Base-by-base conservation (phyloP, 2,797 vertebrate species). In the Crypturellus tataupa region DNA sequence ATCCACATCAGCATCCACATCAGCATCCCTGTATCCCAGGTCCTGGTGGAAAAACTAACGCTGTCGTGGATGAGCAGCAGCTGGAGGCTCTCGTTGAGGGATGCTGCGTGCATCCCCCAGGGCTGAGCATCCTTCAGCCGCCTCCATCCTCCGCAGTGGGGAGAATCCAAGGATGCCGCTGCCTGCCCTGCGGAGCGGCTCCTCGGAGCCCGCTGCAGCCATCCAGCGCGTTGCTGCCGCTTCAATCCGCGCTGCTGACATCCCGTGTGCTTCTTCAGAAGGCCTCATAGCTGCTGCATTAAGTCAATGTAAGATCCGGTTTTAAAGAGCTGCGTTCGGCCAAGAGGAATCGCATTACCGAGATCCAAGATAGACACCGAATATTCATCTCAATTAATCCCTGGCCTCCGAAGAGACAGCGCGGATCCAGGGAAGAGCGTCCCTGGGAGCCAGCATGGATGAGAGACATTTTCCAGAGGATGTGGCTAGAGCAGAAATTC, bases 1-100 rank as follows among this genome's bases (percentile, higher is more conserved):
- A 49, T 23, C 85, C 90, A 77, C 93, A 60, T 79, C 80, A 88
- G 39, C 59, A 47, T 20, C 85, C 90, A 77, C 93, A 60, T 78
- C 80, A 90, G 39, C 60, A 72, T 16, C 10, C 3, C 29, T 24
- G 27, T 4, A 0, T 23, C 39, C 65, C 62, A 75, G 19, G 5
- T 27, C 40, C n/a, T 35, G 4, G 12, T 76, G 69, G 65, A 84
- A 75, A 72, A 84, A 46, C 46, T 47, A 49, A 13, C 20, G 20
- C 27, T 58, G 42, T 42, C 47, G 27, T 51, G 62, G 40, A 44
- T 33, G 5, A 82, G 24, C 13, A 24, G 56, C 10, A 63, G 10
- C 47, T 67, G 58, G 23, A 90, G 35, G 13, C 39, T 39, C 19
- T 19, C 62, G 25, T 60, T 63, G 80, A 68, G 20, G 47, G 47